These are phyloP conservation scores for Megaceryle torquata DNA, from an alignment of 2,113 vertebrate genomes.

Conservation along the genomic window DNA sequence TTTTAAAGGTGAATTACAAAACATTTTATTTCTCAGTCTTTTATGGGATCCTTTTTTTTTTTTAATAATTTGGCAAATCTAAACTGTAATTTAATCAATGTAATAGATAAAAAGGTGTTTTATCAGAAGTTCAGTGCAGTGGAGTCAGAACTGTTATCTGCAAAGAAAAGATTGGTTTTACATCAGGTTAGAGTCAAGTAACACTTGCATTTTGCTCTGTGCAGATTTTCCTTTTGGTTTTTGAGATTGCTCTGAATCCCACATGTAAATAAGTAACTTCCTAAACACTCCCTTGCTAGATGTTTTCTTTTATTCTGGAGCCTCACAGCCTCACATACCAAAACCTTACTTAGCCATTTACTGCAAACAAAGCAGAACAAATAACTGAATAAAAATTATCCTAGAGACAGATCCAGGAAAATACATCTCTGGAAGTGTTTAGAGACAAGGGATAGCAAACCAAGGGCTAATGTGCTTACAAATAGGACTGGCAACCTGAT, in stretches of 20 bases:
- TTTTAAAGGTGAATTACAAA: neutral
- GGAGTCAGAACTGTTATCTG: neutral
- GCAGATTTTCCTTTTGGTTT: neutral
- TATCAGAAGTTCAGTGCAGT: neutral
- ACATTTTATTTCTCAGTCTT: neutral
- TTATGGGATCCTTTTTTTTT: neutral
- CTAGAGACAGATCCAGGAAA: neutral
- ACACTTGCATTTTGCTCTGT: neutral
- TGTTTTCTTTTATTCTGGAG: neutral
- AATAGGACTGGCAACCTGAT: neutral
- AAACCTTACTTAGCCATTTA: neutral
- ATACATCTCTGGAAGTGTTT: neutral
- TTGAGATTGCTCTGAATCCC: neutral
- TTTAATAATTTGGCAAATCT: neutral
- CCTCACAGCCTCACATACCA: neutral
- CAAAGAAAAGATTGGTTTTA: neutral
- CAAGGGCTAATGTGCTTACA: neutral
- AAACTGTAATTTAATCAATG: neutral
- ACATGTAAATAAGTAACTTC: neutral
- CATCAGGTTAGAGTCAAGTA: neutral
- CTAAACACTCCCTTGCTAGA: neutral
- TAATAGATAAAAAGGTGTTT: neutral
- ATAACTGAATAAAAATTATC: neutral
- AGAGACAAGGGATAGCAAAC: neutral
- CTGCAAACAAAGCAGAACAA: neutral